Conservation (phyloP, 2,113 vertebrate genomes). For the mouse (Mus musculus) region DNA sequence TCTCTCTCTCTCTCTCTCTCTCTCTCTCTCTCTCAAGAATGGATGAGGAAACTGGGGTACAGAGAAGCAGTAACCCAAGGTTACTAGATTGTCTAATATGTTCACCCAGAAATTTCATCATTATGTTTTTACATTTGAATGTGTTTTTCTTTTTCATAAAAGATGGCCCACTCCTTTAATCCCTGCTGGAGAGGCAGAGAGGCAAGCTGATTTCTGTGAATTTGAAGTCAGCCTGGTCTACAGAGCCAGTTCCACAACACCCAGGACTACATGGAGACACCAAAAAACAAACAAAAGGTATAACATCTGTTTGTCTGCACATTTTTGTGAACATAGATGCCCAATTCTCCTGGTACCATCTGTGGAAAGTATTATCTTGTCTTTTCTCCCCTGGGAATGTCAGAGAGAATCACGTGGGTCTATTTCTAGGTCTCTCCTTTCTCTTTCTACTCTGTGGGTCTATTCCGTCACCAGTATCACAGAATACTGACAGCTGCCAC, state of each 20-base stretch:
- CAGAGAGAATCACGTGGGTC: not conserved
- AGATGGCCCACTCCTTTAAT: not conserved
- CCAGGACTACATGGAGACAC: not conserved
- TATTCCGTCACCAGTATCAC: not conserved
- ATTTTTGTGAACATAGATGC: not conserved
- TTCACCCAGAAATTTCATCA: not conserved
- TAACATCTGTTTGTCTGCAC: not conserved
- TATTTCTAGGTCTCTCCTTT: not conserved
- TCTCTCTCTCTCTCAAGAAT: not conserved
- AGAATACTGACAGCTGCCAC: not conserved
- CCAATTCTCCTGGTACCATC: not conserved
- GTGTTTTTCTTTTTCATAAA: not conserved
- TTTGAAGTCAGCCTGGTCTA: not conserved
- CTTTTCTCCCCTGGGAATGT: not conserved
- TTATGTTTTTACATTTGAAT: not conserved
- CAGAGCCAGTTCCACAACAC: not conserved
- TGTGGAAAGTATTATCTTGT: not conserved
- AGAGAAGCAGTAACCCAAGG: not conserved
- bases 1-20: too few species aligned
- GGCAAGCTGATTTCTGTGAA: not conserved
- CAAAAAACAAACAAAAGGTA: not conserved
- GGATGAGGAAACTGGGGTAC: not conserved
- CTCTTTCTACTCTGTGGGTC: not conserved
- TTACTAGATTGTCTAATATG: not conserved
- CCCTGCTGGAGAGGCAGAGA: not conserved